These are phyloP conservation scores for Eumeta japonica DNA, from an alignment of 1,140 invertebrate species.

Conservation along the genomic window DNA sequence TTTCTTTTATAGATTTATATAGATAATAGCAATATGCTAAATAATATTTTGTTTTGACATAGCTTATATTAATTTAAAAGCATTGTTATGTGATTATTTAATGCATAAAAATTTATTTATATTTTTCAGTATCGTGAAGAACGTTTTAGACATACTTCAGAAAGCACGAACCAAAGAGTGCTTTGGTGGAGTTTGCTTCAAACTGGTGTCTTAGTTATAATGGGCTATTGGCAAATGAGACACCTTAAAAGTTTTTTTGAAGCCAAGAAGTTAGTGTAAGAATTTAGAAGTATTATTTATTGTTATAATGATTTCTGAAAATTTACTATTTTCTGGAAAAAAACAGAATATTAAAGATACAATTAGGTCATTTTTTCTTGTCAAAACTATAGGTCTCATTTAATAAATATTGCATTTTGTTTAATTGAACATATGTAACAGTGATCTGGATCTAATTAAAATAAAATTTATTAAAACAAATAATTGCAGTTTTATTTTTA, in stretches of 20 bases:
- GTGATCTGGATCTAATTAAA: too few relatives aligned
- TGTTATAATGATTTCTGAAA: background rate
- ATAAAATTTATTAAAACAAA: too few relatives aligned
- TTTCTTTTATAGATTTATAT: background rate
- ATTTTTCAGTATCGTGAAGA: slow-evolving; percentile 92
- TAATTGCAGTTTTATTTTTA: too few relatives aligned
- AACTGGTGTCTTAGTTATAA: slow-evolving; percentile 83
- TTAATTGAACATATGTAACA: too few relatives aligned
- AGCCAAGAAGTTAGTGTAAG: slow-evolving; percentile 99
- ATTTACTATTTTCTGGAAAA: slow-evolving; percentile 2
- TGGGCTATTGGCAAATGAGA: slow-evolving; percentile 98
- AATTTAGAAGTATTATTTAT: slow-evolving; percentile 19
- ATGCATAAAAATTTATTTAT: slow-evolving; percentile 13
- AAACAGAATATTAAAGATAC: background rate
- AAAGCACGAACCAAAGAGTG: slow-evolving; percentile 96
- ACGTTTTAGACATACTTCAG: slow-evolving; percentile 94
- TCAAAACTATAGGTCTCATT: slow-evolving; percentile 13
- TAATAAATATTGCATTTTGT: slow-evolving; percentile 45
- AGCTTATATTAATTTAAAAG: too few relatives aligned
- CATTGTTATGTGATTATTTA: too few relatives aligned
- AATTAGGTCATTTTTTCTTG: background rate
- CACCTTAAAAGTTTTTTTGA: slow-evolving; percentile 99
- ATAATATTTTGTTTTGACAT: too few relatives aligned
- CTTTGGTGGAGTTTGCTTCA: slow-evolving; percentile 97
- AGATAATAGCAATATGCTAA: slow-evolving; percentile 1